Evolutionary conservation across 2,113 vertebrate genomes (phyloP).

Genomic region (Strix uralensis): DNA sequence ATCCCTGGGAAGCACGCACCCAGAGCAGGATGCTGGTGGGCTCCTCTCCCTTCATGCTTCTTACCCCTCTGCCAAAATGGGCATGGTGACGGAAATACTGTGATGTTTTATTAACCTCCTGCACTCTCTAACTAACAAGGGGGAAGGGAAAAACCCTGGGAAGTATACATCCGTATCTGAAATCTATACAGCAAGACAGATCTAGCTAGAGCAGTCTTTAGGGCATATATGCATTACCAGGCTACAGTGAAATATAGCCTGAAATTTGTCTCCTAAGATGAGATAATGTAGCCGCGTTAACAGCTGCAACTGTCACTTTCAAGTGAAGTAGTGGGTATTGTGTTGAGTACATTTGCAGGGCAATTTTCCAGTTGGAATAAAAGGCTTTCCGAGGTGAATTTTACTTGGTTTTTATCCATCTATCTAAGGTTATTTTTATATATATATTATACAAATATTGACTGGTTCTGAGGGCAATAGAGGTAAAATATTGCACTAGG

Average conservation of each 20-base stretch:
- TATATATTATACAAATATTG: constrained; percentile 72
- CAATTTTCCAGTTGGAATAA: constrained; percentile 75
- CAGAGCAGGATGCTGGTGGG: accelerated
- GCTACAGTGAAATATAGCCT: constrained; percentile 66
- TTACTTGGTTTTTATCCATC: constrained; percentile 67
- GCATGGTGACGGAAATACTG: accelerated
- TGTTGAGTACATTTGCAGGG: constrained; percentile 71
- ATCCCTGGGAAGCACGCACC: accelerated
- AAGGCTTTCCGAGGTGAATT: constrained; percentile 67
- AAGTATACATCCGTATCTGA: constrained; percentile 47
- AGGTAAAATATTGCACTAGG: constrained; percentile 56
- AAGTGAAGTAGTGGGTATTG: constrained; percentile 73
- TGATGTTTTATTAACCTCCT: not conserved
- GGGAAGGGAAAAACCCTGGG: constrained; percentile 22
- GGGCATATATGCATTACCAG: constrained; percentile 60
- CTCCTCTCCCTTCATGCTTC: not conserved
- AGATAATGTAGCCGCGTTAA: constrained; percentile 70
- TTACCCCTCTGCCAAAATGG: not conserved
- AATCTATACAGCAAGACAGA: constrained; percentile 67
- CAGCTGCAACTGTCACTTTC: constrained; percentile 71
- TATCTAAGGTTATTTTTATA: constrained; percentile 69
- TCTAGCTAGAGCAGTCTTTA: constrained; percentile 50
- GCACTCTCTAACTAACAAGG: not conserved
- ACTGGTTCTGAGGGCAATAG: constrained; percentile 65
- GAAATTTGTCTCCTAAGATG: constrained; percentile 73